phyloP scores from a whole-genome alignment of 2,888 invertebrate species.

The Euproctis similis region DNA sequence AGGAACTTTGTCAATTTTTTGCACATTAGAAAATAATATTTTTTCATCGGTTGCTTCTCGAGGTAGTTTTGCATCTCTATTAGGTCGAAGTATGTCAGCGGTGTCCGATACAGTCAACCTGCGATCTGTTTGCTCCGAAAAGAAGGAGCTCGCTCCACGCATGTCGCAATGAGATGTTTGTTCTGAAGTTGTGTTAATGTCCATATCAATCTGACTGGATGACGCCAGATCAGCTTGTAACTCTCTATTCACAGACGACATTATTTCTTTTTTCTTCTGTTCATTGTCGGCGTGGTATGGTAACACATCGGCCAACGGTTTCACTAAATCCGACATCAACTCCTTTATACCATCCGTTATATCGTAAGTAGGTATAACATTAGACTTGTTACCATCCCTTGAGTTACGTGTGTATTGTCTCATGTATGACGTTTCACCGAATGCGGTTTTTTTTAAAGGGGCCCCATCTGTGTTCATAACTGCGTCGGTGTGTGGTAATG shows the following conservation, averaged over 20 bases:
- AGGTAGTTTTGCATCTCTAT: not conserved
- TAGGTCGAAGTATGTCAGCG: too few species aligned
- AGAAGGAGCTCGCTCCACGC: not conserved
- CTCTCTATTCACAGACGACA: slow-evolving; percentile 41
- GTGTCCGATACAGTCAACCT: not conserved
- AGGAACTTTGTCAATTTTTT: not conserved
- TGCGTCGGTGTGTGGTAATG: too few species aligned
- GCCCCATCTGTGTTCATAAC: too few species aligned
- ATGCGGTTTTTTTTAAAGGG: slow-evolving; percentile 46
- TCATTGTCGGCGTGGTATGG: slow-evolving; percentile 27
- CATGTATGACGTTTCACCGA: slow-evolving; percentile 41
- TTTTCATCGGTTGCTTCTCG: not conserved
- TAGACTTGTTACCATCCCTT: slow-evolving; percentile 21
- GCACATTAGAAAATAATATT: not conserved
- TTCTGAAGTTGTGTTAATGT: slow-evolving; percentile 15
- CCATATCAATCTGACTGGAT: slow-evolving; percentile 56
- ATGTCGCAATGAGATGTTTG: not conserved
- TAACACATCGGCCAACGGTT: slow-evolving; percentile 43
- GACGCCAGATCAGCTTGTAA: slow-evolving; percentile 49
- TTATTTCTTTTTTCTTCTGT: slow-evolving; percentile 7
- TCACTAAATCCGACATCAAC: slow-evolving; percentile 56
- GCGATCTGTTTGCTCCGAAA: not conserved
- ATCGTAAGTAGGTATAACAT: slow-evolving; percentile 53
- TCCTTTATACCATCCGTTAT: slow-evolving; percentile 50
- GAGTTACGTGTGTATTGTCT: slow-evolving; percentile 16